These are phyloP conservation scores for Pelodiscus sinensis DNA, from an alignment of 2,113 vertebrate species.

Conservation along the genomic window DNA sequence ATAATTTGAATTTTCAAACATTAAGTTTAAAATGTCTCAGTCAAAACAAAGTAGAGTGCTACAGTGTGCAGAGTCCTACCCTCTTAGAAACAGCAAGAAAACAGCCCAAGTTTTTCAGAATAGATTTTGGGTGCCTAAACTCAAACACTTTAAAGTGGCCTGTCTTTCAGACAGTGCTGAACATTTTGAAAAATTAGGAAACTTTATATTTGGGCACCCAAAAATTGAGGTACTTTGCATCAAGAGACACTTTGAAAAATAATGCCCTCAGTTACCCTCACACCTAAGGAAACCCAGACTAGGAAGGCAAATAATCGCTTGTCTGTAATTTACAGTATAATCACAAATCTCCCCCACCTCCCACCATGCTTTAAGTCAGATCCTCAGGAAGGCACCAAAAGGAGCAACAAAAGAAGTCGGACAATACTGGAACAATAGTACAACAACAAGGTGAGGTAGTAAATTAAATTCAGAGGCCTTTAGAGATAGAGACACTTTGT, in stretches of 20 bases:
- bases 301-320: not conserved
- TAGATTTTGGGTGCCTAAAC: not conserved
- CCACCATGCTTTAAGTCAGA: not conserved
- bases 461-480: not conserved
- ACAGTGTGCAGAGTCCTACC: not conserved
- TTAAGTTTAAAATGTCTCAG: not conserved
- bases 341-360: not conserved
- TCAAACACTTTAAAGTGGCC: not conserved
- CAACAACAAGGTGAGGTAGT: not conserved
- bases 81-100: not conserved
- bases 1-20: not conserved
- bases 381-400: not conserved
- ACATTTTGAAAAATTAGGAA: not conserved
- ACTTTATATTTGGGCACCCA: not conserved
- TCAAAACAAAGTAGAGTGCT: not conserved
- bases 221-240: not conserved
- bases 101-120: not conserved
- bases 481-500: not conserved
- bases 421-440: not conserved
- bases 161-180: not conserved
- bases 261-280: not conserved
- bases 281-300: not conserved
- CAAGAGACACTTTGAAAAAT: not conserved
- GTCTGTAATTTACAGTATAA: not conserved
- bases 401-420: fast-evolving